A percentile compares a stretch with the other conserved stretches of the same genome.
phyloP scores from a whole-genome alignment of 2,888 invertebrate species.

The Harmothoe impar region DNA sequence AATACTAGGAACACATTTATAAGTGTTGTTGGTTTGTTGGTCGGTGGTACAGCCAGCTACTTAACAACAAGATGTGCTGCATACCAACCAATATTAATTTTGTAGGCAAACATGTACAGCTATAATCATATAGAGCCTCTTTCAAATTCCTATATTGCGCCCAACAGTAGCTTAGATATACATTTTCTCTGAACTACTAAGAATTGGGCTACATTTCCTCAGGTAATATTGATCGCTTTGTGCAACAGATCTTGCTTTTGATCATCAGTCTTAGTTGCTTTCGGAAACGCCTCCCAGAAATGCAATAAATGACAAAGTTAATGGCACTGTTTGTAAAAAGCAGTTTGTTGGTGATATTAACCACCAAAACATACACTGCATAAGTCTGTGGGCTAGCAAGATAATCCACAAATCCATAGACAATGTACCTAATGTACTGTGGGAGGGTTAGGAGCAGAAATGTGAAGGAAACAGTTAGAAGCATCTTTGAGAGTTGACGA shows the following conservation, averaged over 20 bases:
- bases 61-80: too few species aligned
- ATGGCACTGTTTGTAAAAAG: slow-evolving; percentile 30
- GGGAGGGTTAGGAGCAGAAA: slow-evolving; percentile 11
- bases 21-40: too few species aligned
- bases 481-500: slow-evolving; percentile 45
- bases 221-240: background rate
- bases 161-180: too few species aligned
- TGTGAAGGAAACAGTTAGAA: slow-evolving; percentile 37
- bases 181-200: too few species aligned
- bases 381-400: background rate
- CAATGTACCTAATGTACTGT: slow-evolving; percentile 41
- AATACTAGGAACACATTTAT: too few species aligned
- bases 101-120: too few species aligned
- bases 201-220: background rate
- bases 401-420: background rate
- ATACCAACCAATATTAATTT: too few species aligned
- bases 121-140: too few species aligned
- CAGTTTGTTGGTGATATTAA: slow-evolving; percentile 50
- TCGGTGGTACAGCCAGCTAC: too few species aligned
- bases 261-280: slow-evolving; percentile 2
- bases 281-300: slow-evolving; percentile 32
- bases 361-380: background rate
- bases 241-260: background rate
- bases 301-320: slow-evolving; percentile 54
- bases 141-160: too few species aligned